Base-by-base conservation (phyloP, 2,888 invertebrate genomes). In the Sminthurides aquaticus region DNA sequence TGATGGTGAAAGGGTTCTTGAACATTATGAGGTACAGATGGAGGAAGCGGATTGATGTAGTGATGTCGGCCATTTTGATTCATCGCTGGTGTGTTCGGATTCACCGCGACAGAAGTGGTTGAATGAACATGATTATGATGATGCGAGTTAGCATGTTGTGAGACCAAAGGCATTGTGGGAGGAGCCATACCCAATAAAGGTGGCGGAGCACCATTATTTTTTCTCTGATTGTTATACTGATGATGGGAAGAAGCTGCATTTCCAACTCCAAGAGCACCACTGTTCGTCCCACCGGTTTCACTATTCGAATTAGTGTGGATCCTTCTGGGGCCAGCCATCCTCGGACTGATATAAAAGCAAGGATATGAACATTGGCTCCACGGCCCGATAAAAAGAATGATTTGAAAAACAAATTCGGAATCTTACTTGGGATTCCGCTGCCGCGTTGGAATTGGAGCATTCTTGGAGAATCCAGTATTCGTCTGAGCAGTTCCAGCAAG, bases 401-500 rank as follows among this genome's bases (percentile, higher is more conserved):
- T n/a, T n/a, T n/a, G n/a, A n/a, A n/a, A n/a, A n/a, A n/a, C n/a
- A n/a, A n/a, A n/a, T n/a, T n/a, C 43, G 8, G 8, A 43, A 3
- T 62, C 68, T 43, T 67, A 73, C 71, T 72, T 73, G n/a, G 73
- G 68, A 66, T 71, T 71, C 11, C 73, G 69, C 57, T 70, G 71
- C 64, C 73, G 61, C 18, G 67, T 67, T 22, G 66, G 62, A 66
- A 73, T 69, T 55, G 67, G 68, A 61, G 70, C 57, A 49, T 64
- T 78, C 78, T 75, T 80, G 75, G 75, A 78, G 78, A 78, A 81
- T 77, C 79, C 80, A 67, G 82, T 77, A 68, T 80, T 80, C 72
- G 81, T 82, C 73, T 83, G 80, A 66, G 78, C 82, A 77, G 86
- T 87, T 58, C 86, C 87, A 65, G 87, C 82, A 72, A 89, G 79